Evolutionary conservation across 2,888 invertebrate species (phyloP).

Genomic region (Ephialtes manifestator): DNA sequence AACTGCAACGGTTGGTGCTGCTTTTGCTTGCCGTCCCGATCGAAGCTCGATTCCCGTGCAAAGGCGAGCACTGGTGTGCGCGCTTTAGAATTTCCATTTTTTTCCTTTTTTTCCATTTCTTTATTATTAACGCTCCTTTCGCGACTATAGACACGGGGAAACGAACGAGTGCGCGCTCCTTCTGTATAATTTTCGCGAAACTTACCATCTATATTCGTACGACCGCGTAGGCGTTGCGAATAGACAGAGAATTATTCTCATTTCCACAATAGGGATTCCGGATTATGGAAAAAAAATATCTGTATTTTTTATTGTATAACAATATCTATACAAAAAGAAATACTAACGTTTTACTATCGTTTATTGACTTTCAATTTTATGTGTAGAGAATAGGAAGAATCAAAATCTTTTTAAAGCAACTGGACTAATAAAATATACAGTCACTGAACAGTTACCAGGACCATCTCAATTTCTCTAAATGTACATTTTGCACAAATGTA

Average conservation of each 20-base stretch:
- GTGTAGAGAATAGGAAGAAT: too few relatives aligned
- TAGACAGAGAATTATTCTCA: slow-evolving; percentile 3
- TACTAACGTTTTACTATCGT: too few relatives aligned
- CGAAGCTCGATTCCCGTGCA: slow-evolving; percentile 58
- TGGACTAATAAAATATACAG: too few relatives aligned
- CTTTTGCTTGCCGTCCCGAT: slow-evolving; percentile 40
- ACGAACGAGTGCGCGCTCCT: slow-evolving; percentile 49
- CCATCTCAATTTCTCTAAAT: too few relatives aligned
- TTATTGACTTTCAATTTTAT: too few relatives aligned
- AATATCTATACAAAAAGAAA: too few relatives aligned
- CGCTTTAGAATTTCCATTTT: slow-evolving; percentile 62
- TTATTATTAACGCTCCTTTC: slow-evolving; percentile 55
- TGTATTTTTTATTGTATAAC: too few relatives aligned
- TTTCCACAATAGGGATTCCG: background rate
- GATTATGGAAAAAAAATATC: too few relatives aligned
- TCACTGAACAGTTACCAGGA: too few relatives aligned
- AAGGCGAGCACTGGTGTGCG: slow-evolving; percentile 42
- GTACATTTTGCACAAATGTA: too few relatives aligned
- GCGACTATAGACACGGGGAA: slow-evolving; percentile 48
- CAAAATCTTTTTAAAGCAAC: too few relatives aligned
- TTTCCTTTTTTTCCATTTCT: slow-evolving; percentile 17
- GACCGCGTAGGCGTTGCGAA: slow-evolving; percentile 58
- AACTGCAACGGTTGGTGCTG: slow-evolving; percentile 14
- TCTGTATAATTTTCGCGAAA: slow-evolving; percentile 68
- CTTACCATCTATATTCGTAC: slow-evolving; percentile 37